Base-by-base conservation (phyloP, 2,888 invertebrate genomes). In the Dicycla oo region DNA sequence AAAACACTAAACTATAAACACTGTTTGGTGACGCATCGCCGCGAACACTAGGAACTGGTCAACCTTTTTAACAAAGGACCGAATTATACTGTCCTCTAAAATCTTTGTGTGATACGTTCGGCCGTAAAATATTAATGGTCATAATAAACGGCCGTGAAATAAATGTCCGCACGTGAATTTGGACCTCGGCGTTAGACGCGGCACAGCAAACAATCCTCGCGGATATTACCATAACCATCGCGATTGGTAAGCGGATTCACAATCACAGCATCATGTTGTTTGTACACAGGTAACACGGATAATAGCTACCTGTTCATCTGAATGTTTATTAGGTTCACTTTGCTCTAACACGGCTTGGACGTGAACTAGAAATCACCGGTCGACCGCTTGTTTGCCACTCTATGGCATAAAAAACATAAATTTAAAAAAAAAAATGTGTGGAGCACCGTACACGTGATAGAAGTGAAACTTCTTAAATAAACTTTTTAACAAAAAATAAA, bases 101-200 rank as follows among this genome's bases (percentile, higher is more conserved):
- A 78, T 73, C 54, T 61, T 73, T 61, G 63, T 73, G 58, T 64
- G 53, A 67, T 73, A 62, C 47, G 58, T 56, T 18, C 18, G 23
- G 11, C 51, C 56, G 65, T 78, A 78, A 78, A 78, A 77, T 78
- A 69, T 60, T 65, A 78, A 78, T 69, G 74, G 47, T 18, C 60
- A 34, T 74, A 73, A 78, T 73, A 74, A 69, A 78, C 34, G 64
- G 51, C 54, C 60, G 69, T 75, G 43, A 75, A 78, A 75, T 70
- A 64, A 68, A 79, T 79, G 75, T 68, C 49, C 57, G 30, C 64
- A 61, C 51, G 67, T 68, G 75, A 71, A 80, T 73, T 76, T 80
- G 76, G 71, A 72, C 53, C 54, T 53, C 57, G 45, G 76, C 76
- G 65, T 69, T 76, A 43, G 72, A 65, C 53, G 56, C 30, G 64